Base-by-base conservation (phyloP, 1,140 invertebrate species). In the Drosophila obscura region DNA sequence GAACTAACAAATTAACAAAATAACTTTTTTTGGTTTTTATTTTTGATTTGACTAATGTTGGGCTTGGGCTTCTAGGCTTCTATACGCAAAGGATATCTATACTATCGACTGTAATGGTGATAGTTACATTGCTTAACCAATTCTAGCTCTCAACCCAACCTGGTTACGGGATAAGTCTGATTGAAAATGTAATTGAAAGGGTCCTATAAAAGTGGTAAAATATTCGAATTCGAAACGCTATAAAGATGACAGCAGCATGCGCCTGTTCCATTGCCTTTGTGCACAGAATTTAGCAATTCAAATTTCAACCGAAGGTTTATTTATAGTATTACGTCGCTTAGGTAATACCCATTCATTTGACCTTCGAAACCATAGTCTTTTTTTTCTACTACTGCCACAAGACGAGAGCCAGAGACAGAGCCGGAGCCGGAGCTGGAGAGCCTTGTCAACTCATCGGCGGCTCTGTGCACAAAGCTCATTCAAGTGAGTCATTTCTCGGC, bases 291-390 rank as follows among this genome's bases (percentile, higher is more conserved):
- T 69, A 58, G 66, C 71, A 80, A 83, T 63, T 59, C 31, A 81
- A 81, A 77, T 48, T 67, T 39, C 59, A 46, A n/a, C 45, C 52
- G 59, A 64, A 71, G 61, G 80, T 71, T 79, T 71, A 83, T 80
- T 83, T 79, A 79, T 79, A 63, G 71, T 31, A 31, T 28, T 41
- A 56, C 26, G 8, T 26, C 46, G 49, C 80, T 75, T 62, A 79
- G 71, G 71, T 78, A 75, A 75, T 75, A 63, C 69, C 69, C 53
- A 62, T 60, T 56, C 65, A 51, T 83, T 83, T 72, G 80, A 80
- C 65, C 83, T 79, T 84, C 80, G 65, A 65, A 66, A 50, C 43
- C 43, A 26, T 63, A 56, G 62, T 31, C 51, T 48, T 45, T 39
- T 46, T 46, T 51, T 55, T 45, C 35, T 43, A 52, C 48, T 56